Evolutionary conservation across 2,888 invertebrate genomes (phyloP).

Genomic region (Andrena praecox): DNA sequence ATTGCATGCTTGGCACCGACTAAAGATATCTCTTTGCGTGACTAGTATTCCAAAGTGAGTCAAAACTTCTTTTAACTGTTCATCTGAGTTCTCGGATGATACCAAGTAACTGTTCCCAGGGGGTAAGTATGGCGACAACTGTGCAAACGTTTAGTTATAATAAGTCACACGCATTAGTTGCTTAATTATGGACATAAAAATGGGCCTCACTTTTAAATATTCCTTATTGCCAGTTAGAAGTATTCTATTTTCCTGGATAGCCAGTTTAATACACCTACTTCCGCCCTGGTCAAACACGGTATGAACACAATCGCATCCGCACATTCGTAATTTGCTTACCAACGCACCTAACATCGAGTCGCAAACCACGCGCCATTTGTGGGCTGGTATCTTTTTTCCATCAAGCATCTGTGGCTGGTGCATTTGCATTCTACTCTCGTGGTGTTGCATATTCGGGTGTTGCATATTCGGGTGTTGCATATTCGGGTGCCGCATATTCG

Average conservation of each 20-base stretch:
- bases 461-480: neutral
- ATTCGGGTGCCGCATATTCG: no score
- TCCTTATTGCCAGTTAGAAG: slow-evolving; percentile 86
- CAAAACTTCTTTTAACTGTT: slow-evolving; percentile 90
- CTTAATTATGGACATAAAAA: slow-evolving; percentile 5
- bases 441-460: neutral
- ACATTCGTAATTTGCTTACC: slow-evolving; percentile 88
- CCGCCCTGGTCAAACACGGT: slow-evolving; percentile 86
- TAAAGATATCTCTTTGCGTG: slow-evolving; percentile 89
- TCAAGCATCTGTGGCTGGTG: neutral
- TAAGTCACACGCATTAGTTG: neutral
- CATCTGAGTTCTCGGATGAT: slow-evolving; percentile 85
- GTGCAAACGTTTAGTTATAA: slow-evolving; percentile 24
- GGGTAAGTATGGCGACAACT: slow-evolving; percentile 84
- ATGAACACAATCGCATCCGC: slow-evolving; percentile 87
- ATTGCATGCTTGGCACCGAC: slow-evolving; percentile 89
- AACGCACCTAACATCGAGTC: slow-evolving; percentile 88
- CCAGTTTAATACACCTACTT: slow-evolving; percentile 86
- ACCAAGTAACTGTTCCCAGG: slow-evolving; percentile 88
- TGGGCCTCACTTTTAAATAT: slow-evolving; percentile 83
- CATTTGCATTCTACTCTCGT: neutral
- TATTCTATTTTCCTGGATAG: slow-evolving; percentile 86
- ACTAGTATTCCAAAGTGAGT: slow-evolving; percentile 89
- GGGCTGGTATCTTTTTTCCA: slow-evolving; percentile 47
- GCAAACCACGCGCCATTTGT: slow-evolving; percentile 86